Evolutionary conservation across 53 echinoderm and acorn worm species (phyloP), one percentile per base, ranked within the genome.

Genomic region (Echinometra lucunter): DNA sequence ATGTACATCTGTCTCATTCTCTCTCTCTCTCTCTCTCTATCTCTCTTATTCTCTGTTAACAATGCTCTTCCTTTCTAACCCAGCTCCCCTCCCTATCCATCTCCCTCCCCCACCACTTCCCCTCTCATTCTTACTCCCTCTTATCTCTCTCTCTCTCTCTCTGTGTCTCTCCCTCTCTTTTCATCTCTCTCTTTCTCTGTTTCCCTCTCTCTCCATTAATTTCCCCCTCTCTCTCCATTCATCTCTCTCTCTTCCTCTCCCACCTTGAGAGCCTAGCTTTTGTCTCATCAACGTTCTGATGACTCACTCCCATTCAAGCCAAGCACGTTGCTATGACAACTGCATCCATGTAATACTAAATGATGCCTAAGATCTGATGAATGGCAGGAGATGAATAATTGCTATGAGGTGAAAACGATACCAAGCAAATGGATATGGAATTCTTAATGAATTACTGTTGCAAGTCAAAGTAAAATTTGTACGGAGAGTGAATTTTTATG

Each of bases 321-420:
- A 19, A 63, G 19, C 37, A 75, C 3, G 40, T 75, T 40, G 75
- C 75, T 40, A 75, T 75, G 75, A 8, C 40, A 75, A 75, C 75
- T 40, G 75, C 75, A 75, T 75, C 37, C 75, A 75, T 75, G 34
- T 75, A 19, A 75, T 75, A 16, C 75, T 75, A 75, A n/a, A 75
- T 75, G 75, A 75, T 18, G 75, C 75, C 34, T 40, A 75, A 40
- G 40, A 75, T 74, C 74, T 17, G 17, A 37, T 74, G 74, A 16
- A 74, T 38, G 27, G 74, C 1, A 38, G 74, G 8, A 18, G 74
- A 37, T 75, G 75, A 75, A 75, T 75, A 75, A 75, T 75, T 40
- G 75, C 17, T 75, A 1, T 6, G 38, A 38, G 75, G 40, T 75
- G 75, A 37, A 75, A 75, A 40, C 38, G 40, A 75, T 75, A 37